These are phyloP conservation scores for Tiaroga cobitis DNA, from an alignment of 2,797 vertebrate genomes.

Conservation along the genomic window DNA sequence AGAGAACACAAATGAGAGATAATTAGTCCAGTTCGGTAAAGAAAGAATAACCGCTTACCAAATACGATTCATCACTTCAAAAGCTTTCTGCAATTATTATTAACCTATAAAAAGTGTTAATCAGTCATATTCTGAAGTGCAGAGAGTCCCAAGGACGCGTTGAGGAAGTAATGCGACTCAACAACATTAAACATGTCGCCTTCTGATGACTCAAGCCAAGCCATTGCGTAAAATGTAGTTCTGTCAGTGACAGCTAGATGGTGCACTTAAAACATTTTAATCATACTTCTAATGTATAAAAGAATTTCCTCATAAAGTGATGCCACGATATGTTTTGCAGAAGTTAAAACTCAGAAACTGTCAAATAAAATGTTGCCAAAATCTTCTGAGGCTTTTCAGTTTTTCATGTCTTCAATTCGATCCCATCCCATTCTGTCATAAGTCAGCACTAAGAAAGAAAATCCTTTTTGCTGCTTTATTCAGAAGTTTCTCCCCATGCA, in stretches of 20 bases:
- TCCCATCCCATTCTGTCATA: not conserved
- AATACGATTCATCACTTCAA: not conserved
- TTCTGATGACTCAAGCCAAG: slow-evolving; percentile 50
- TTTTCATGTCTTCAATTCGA: not conserved
- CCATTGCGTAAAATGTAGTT: not conserved
- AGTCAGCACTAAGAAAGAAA: not conserved
- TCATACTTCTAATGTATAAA: not conserved
- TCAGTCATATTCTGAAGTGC: not conserved
- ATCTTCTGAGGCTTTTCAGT: not conserved
- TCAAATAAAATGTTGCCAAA: not conserved
- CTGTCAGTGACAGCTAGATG: slow-evolving; percentile 28
- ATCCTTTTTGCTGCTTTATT: not conserved
- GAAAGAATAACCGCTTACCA: slow-evolving; percentile 13
- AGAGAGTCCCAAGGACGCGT: slow-evolving; percentile 66
- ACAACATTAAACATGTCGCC: slow-evolving; percentile 58
- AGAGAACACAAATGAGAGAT: not conserved
- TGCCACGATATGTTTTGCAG: not conserved
- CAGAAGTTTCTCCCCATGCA: not conserved
- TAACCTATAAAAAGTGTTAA: not conserved
- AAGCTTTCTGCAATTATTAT: not conserved
- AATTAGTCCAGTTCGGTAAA: not conserved
- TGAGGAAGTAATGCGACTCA: not conserved
- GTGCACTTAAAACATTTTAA: not conserved
- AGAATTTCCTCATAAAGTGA: not conserved
- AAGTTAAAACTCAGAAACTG: not conserved